These are phyloP conservation scores for Drosophila serrata DNA, from an alignment of 1,140 invertebrate species.

Conservation along the genomic window DNA sequence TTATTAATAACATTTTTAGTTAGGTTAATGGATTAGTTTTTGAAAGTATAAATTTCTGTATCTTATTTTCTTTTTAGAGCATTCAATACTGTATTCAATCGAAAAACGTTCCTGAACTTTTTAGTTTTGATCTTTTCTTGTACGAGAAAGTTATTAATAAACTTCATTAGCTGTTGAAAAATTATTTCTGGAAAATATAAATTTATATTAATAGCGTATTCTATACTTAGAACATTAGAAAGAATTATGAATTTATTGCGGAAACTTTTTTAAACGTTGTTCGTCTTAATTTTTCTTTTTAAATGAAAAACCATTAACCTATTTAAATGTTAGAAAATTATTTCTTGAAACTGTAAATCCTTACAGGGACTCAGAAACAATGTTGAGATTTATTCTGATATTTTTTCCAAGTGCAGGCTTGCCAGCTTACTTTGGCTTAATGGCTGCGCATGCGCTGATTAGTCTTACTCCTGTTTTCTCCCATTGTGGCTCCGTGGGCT, in stretches of 20 bases:
- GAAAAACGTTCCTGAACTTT: no score
- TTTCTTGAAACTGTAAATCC: no score
- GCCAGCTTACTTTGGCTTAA: constrained; percentile 40
- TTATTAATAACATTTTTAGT: no score
- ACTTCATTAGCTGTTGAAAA: no score
- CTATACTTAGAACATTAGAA: background rate
- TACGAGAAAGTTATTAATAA: no score
- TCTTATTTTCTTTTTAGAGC: no score
- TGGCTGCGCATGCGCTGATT: constrained; percentile 66
- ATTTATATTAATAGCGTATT: background rate
- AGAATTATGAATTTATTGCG: background rate
- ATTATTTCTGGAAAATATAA: background rate
- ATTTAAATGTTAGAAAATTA: background rate
- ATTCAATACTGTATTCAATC: no score
- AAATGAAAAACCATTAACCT: background rate
- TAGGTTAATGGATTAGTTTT: no score
- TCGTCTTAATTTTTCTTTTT: background rate
- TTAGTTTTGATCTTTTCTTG: no score
- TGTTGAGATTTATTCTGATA: background rate
- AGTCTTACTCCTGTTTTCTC: constrained; percentile 62
- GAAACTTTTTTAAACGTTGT: no score
- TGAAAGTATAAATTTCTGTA: no score
- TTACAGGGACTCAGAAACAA: no score
- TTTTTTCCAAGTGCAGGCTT: constrained; percentile 7
- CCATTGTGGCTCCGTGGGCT: constrained; percentile 44